phyloP scores from a whole-genome alignment of 2,113 vertebrate species.

The Calidris pygmaea region DNA sequence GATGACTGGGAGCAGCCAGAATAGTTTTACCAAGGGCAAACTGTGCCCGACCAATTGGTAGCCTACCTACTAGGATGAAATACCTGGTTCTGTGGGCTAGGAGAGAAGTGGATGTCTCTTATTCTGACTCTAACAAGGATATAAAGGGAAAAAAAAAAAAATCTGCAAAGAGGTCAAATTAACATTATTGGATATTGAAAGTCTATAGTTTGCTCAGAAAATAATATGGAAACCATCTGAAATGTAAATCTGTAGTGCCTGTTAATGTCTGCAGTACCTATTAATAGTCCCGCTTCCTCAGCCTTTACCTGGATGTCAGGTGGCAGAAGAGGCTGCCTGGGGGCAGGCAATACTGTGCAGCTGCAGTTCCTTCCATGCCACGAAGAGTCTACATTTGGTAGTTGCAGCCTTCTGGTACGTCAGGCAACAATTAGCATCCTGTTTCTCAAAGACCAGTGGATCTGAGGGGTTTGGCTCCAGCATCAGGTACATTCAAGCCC shows the following conservation, averaged over 20 bases:
- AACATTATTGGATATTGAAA: background rate
- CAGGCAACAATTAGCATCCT: background rate
- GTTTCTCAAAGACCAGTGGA: background rate
- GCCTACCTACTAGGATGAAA: background rate
- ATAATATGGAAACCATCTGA: background rate
- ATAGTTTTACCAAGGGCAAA: background rate
- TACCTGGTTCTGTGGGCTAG: background rate
- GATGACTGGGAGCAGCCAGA: background rate
- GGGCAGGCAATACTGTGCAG: background rate
- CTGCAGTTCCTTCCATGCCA: background rate
- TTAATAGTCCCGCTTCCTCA: background rate
- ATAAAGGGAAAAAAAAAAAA: background rate
- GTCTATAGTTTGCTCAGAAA: background rate
- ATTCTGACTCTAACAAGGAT: background rate
- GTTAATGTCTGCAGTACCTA: background rate
- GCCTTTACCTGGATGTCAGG: background rate
- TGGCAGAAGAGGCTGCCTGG: background rate
- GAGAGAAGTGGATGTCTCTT: background rate
- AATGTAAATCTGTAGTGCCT: background rate
- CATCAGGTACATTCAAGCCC: background rate
- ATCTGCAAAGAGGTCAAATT: background rate
- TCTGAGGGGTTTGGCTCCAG: background rate
- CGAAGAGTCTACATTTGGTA: background rate
- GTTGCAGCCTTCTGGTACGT: background rate
- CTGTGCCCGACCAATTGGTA: background rate